phyloP scores from a whole-genome alignment of 2,113 vertebrate genomes.

The Gorsachius goisagi region DNA sequence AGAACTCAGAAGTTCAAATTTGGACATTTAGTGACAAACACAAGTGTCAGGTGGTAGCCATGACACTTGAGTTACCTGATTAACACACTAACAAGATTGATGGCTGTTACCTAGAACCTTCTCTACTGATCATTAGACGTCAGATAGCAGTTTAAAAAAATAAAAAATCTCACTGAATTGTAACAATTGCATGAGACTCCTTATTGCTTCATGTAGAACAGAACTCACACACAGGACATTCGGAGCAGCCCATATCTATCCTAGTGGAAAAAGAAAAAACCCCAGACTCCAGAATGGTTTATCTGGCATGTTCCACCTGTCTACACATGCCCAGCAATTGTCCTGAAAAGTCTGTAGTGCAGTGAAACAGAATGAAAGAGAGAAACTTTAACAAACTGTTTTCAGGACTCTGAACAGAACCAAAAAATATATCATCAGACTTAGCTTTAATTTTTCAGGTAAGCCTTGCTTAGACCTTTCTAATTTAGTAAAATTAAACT shows the following conservation, averaged over 20 bases:
- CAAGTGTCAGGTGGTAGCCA: too few species aligned
- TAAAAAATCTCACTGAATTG: neutral
- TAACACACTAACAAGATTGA: neutral
- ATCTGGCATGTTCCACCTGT: neutral
- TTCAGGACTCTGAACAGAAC: neutral
- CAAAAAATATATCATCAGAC: neutral
- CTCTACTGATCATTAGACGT: neutral
- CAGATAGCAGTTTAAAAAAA: neutral
- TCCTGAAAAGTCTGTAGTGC: neutral
- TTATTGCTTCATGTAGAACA: neutral
- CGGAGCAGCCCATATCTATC: neutral
- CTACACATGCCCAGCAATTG: neutral
- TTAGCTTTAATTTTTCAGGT: neutral
- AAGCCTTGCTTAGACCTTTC: too few species aligned
- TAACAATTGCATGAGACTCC: neutral
- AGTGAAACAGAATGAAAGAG: neutral
- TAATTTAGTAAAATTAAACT: neutral
- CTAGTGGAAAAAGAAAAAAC: neutral
- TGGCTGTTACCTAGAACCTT: neutral
- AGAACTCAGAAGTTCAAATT: neutral
- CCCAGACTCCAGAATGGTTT: neutral
- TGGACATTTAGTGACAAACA: neutral
- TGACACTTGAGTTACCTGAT: neutral
- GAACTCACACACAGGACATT: accelerated
- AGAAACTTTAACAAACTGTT: neutral